phyloP scores from a whole-genome alignment of 2,113 vertebrate genomes.

The Phocoena sinus region DNA sequence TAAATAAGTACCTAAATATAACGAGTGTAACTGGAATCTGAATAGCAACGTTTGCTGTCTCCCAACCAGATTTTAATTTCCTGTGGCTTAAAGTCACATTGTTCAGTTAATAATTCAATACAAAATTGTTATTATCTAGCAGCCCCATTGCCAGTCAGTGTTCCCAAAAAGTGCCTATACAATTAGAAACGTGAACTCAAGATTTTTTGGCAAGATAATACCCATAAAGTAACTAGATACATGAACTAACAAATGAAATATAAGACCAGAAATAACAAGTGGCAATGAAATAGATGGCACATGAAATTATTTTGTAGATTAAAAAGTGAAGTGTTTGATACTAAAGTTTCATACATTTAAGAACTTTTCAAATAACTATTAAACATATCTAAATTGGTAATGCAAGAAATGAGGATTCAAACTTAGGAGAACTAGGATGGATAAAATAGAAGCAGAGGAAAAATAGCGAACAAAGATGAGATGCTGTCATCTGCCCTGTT shows the following conservation, averaged over 20 bases:
- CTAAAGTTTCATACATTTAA: background rate
- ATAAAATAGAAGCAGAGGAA: background rate
- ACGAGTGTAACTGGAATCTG: background rate
- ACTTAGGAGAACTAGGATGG: background rate
- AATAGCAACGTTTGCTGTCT: conserved; percentile 13
- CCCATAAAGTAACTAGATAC: background rate
- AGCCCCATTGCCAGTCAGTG: background rate
- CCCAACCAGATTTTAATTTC: background rate
- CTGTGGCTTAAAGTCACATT: background rate
- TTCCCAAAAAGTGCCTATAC: background rate
- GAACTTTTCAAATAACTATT: background rate
- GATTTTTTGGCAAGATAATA: background rate
- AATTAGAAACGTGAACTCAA: background rate
- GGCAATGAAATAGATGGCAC: background rate
- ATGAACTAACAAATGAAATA: background rate
- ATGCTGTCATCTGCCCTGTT: background rate
- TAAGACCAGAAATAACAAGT: background rate
- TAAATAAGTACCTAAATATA: background rate
- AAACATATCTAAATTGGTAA: background rate
- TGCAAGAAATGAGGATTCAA: background rate
- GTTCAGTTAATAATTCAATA: conserved; percentile 13
- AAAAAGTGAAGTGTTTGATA: conserved; percentile 2
- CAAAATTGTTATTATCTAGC: background rate
- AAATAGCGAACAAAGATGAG: background rate
- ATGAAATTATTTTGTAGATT: background rate